Percentiles rank a stretch among this genome's conserved stretches.
phyloP scores from a whole-genome alignment of 2,113 vertebrate genomes.

The Acrocephalus kingi region DNA sequence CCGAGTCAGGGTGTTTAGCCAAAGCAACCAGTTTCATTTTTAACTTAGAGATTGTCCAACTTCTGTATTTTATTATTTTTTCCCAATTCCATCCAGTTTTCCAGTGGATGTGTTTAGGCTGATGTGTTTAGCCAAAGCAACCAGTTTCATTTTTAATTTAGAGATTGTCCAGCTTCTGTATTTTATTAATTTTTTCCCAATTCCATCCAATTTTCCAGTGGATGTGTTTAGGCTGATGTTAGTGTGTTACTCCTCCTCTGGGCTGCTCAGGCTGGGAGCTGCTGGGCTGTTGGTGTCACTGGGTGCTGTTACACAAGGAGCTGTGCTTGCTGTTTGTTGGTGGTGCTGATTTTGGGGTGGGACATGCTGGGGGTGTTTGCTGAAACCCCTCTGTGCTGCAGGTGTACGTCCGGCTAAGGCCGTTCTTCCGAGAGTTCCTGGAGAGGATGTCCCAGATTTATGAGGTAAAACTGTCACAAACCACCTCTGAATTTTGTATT shows the following conservation, averaged over 20 bases:
- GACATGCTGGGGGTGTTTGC: not conserved
- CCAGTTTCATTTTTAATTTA: not conserved
- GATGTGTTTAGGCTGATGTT: not conserved
- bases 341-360: not conserved
- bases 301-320: not conserved
- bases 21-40: not conserved
- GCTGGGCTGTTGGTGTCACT: not conserved
- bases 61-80: not conserved
- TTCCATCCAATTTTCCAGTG: not conserved
- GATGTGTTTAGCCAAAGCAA: not conserved
- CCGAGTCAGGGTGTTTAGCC: not conserved
- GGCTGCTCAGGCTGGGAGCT: not conserved
- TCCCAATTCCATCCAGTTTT: not conserved
- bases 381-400: constrained; percentile 56
- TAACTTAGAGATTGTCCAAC: not conserved
- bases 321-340: not conserved
- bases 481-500: not conserved
- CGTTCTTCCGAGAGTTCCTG: constrained; percentile 98
- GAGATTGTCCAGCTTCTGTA: not conserved
- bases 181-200: not conserved
- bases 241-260: accelerated
- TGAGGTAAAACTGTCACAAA: constrained; percentile 81
- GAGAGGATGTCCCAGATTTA: constrained; percentile 99
- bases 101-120: not conserved
- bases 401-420: constrained; percentile 97